These are phyloP conservation scores for Papilio glaucus DNA, from an alignment of 1,140 invertebrate genomes.

Conservation along the genomic window DNA sequence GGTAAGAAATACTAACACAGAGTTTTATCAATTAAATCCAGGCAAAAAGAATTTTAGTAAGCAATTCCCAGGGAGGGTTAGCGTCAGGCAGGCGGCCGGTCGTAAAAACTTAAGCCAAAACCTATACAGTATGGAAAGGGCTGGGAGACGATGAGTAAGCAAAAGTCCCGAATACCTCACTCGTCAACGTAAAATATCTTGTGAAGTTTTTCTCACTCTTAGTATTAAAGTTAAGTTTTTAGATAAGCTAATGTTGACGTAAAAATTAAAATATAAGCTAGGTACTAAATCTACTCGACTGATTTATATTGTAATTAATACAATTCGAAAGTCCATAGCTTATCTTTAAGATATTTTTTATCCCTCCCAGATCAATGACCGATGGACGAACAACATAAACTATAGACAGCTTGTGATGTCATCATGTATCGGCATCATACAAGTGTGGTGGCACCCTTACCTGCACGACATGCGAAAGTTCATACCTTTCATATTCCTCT, in stretches of 20 bases:
- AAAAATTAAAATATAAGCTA: not conserved
- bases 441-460: constrained; percentile 78
- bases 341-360: constrained; percentile 35
- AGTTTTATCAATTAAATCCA: not conserved
- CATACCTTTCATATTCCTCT: constrained; percentile 67
- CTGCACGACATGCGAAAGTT: constrained; percentile 62
- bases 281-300: not conserved
- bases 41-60: not conserved
- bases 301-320: not conserved
- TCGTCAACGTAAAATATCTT: too few relatives aligned
- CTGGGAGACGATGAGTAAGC: too few relatives aligned
- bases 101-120: too few relatives aligned
- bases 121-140: too few relatives aligned
- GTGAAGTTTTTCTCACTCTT: too few relatives aligned
- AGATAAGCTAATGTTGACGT: not conserved
- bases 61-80: too few relatives aligned
- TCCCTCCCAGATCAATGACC: constrained; percentile 54
- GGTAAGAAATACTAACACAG: constrained; percentile 47
- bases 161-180: too few relatives aligned
- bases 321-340: too few relatives aligned
- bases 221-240: not conserved
- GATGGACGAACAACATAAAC: constrained; percentile 76
- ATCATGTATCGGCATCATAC: constrained; percentile 67
- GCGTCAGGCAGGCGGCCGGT: too few relatives aligned
- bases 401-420: constrained; percentile 73